Percentiles rank a stretch among this genome's conserved stretches.
Evolutionary conservation across 2,888 invertebrate species (phyloP).

Genomic region (Nematopogon swammerdamellus): DNA sequence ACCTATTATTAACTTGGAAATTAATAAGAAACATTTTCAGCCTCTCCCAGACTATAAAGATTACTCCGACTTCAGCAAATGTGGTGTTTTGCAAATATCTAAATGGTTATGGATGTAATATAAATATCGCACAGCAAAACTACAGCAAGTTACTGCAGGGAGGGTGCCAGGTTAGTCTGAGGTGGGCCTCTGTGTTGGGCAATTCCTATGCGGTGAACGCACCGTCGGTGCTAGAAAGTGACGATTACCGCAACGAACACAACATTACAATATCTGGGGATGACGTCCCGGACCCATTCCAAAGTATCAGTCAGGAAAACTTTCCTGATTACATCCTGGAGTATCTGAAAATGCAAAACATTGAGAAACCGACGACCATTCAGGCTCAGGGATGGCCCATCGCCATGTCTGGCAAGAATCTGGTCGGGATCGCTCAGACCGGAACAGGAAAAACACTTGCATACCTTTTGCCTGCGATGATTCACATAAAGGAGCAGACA

Average conservation of each 20-base stretch:
- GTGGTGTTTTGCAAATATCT: too few species aligned
- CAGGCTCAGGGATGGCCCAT: slow-evolving; percentile 86
- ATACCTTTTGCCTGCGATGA: slow-evolving; percentile 76
- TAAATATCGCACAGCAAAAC: too few species aligned
- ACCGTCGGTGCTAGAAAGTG: slow-evolving; percentile 45
- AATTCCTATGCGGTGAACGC: slow-evolving; percentile 29
- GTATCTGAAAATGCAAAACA: slow-evolving; percentile 60
- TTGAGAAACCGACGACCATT: slow-evolving; percentile 73
- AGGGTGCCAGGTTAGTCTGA: background rate
- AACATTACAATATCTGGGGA: slow-evolving; percentile 72
- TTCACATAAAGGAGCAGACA: slow-evolving; percentile 77
- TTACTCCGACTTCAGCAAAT: background rate
- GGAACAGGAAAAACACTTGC: slow-evolving; percentile 77
- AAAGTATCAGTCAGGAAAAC: slow-evolving; percentile 69
- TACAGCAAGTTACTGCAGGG: too few species aligned
- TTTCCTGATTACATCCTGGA: slow-evolving; percentile 71
- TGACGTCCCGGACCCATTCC: slow-evolving; percentile 70
- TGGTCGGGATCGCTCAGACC: slow-evolving; percentile 84
- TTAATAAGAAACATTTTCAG: too few species aligned
- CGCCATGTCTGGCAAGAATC: slow-evolving; percentile 71
- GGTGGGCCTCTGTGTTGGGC: background rate
- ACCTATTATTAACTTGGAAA: too few species aligned
- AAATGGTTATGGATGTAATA: too few species aligned
- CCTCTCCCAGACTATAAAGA: slow-evolving; percentile 10
- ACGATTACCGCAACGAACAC: slow-evolving; percentile 60